Evolutionary conservation across 1,140 invertebrate species (phyloP).

Genomic region (Cecropterus lyciades): DNA sequence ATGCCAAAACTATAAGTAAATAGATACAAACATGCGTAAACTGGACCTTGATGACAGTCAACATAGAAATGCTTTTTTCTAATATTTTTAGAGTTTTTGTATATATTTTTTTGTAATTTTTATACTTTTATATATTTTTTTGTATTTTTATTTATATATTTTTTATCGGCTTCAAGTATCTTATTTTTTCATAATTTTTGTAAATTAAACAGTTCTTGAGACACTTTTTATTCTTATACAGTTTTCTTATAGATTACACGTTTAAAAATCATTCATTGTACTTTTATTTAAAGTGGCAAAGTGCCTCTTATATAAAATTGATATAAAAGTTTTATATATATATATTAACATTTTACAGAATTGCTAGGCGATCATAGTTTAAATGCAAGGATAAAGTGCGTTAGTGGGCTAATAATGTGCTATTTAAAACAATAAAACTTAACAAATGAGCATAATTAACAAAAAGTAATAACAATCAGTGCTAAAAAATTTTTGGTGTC

Average conservation of each 20-base stretch:
- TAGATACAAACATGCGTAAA: constrained; percentile 54
- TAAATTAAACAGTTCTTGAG: constrained; percentile 69
- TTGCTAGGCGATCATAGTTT: constrained; percentile 59
- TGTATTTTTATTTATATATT: constrained; percentile 50
- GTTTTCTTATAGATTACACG: constrained; percentile 74
- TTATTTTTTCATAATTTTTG: constrained; percentile 60
- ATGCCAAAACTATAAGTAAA: constrained; percentile 22
- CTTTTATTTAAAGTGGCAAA: constrained; percentile 65
- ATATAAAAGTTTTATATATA: constrained; percentile 74
- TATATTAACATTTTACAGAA: constrained; percentile 52
- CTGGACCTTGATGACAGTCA: constrained; percentile 56
- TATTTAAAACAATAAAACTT: background rate
- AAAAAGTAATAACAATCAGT: too few species aligned
- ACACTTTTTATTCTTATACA: constrained; percentile 68
- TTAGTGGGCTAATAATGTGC: constrained; percentile 38
- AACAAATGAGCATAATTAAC: too few species aligned
- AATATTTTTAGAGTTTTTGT: constrained; percentile 47
- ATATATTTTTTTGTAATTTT: constrained; percentile 52
- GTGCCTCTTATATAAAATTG: constrained; percentile 72
- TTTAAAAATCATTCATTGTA: constrained; percentile 79
- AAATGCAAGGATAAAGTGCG: constrained; percentile 49
- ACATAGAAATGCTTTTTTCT: constrained; percentile 56
- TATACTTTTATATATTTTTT: constrained; percentile 55
- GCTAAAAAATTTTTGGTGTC: background rate
- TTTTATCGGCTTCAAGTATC: constrained; percentile 54